Conservation (phyloP, 2,888 invertebrate species). For the Drosophila suboccidentalis region DNA sequence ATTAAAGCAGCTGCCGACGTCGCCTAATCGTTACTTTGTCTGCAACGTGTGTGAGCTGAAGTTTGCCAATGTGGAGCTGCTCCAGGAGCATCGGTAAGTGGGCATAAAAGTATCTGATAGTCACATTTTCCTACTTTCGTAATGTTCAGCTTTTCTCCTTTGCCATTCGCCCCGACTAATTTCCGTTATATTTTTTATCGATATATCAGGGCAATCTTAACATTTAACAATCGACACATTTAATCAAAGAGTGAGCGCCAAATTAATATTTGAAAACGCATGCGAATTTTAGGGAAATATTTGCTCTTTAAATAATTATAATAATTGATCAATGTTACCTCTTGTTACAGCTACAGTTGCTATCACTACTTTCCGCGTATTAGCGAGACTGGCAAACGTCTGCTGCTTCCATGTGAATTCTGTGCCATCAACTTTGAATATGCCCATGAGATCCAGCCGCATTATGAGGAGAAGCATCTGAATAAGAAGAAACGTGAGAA, state of each 20-base stretch:
- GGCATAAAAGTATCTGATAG: too few species aligned
- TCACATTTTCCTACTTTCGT: too few species aligned
- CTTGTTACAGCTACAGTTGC: constrained; percentile 72
- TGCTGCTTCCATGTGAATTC: constrained; percentile 83
- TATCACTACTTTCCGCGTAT: constrained; percentile 85
- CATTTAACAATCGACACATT: too few species aligned
- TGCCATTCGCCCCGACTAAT: too few species aligned
- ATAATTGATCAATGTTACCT: background rate
- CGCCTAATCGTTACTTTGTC: constrained; percentile 79
- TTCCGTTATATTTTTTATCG: too few species aligned
- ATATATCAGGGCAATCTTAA: too few species aligned
- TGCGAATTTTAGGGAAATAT: too few species aligned
- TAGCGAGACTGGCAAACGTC: constrained; percentile 53
- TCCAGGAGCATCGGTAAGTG: constrained; percentile 85
- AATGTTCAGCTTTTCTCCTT: too few species aligned
- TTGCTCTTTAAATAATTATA: too few species aligned
- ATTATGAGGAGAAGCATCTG: constrained; percentile 88
- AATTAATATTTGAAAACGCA: too few species aligned
- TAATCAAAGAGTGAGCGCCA: too few species aligned
- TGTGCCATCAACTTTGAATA: constrained; percentile 81
- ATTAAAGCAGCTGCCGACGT: constrained; percentile 68
- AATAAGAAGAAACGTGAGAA: constrained; percentile 86
- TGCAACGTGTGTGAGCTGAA: constrained; percentile 85
- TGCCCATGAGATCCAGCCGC: constrained; percentile 83
- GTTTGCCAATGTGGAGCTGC: constrained; percentile 80